Evolutionary conservation across 2,797 vertebrate genomes (phyloP), one percentile per base, ranked within the genome.

Genomic region (Epinephelus awoara): DNA sequence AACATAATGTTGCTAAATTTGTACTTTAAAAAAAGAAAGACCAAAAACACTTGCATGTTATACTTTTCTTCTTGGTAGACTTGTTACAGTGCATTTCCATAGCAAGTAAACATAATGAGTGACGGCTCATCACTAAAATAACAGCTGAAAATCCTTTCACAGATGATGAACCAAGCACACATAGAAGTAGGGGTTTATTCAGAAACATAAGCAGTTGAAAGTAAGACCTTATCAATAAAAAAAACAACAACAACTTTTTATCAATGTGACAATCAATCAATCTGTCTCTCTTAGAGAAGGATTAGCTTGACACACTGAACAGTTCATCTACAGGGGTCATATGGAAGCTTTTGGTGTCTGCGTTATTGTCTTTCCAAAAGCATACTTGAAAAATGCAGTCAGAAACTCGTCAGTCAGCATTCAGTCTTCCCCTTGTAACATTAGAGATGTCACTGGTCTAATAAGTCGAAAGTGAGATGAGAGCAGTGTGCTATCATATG

Each of bases 401-500:
- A 34, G 6, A 34, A 34, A 34, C 6, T 34, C 27, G 27, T 29
- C 40, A 67, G 21, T n/a, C 25, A 67, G 4, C 0, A 7, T 69
- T 61, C 11, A 69, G 38, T 50, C 15, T 29, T 63, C 44, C 7
- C 27, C 5, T 50, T 66, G 21, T 40, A 49, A 34, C 17, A 75
- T 58, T 15, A 40, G 12, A 79, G 23, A 51, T 65, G 49, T 77
- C 55, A 61, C 25, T 42, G 18, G 38, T 71, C 34, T 25, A 51
- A 23, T 62, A 11, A 19, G 40, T 67, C 15, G 10, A 34, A 63
- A 74, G 6, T 59, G 40, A 57, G 50, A 56, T 57, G 25, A 44
- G 21, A 56, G 51, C 52, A 50, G 13, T 42, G 38, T 70, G 23
- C 13, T 50, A 51, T 78, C 51, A 63, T 77, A 42, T 66, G 70